phyloP scores from a whole-genome alignment of 2,888 invertebrate species.

The Athripsodes cinereus region DNA sequence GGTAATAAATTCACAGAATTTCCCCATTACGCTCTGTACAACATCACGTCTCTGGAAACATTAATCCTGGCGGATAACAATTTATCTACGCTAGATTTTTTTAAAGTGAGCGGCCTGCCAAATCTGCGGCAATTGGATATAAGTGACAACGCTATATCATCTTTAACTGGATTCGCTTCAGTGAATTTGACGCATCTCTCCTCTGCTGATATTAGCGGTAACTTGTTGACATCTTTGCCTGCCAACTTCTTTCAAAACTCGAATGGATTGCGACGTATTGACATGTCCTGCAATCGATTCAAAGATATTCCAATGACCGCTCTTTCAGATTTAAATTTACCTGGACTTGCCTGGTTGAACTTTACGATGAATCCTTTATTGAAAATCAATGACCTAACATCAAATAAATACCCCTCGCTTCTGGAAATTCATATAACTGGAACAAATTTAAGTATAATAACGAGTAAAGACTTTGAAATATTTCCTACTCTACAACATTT shows the following conservation, averaged over 20 bases:
- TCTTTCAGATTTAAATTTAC: constrained; percentile 66
- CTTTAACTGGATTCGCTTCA: constrained; percentile 69
- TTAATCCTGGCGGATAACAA: constrained; percentile 64
- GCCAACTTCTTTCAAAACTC: constrained; percentile 77
- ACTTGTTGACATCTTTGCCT: constrained; percentile 67
- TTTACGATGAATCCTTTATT: constrained; percentile 76
- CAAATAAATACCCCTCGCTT: constrained; percentile 68
- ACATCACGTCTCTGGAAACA: constrained; percentile 68
- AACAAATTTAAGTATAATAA: constrained; percentile 76
- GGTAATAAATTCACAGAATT: constrained; percentile 68
- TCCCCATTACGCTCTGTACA: constrained; percentile 72
- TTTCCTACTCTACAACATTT: constrained; percentile 74
- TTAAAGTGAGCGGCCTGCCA: constrained; percentile 67
- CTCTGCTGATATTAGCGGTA: constrained; percentile 69
- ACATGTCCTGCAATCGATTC: constrained; percentile 73
- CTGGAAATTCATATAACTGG: constrained; percentile 73
- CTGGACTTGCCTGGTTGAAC: constrained; percentile 69
- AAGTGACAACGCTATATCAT: constrained; percentile 66
- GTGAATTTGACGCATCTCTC: constrained; percentile 68
- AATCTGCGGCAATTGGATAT: constrained; percentile 70
- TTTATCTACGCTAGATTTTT: constrained; percentile 66
- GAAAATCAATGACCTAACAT: constrained; percentile 65
- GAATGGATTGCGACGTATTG: constrained; percentile 63
- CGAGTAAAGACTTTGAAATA: constrained; percentile 78
- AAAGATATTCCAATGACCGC: constrained; percentile 73